phyloP scores from a whole-genome alignment of 2,888 invertebrate genomes.

The Xanthorhoe designata region DNA sequence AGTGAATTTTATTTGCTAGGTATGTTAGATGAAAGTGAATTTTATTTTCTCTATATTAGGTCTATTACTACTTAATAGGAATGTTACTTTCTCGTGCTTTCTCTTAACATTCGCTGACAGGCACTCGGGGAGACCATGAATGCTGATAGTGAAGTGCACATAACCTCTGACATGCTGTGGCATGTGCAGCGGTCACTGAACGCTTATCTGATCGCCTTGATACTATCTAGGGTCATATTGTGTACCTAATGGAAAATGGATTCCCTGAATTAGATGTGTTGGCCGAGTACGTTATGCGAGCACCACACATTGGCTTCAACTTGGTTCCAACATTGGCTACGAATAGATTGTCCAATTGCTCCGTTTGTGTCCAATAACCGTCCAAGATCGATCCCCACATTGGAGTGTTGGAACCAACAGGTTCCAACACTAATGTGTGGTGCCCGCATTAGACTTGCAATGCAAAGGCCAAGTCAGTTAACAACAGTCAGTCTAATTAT shows the following conservation, averaged over 20 bases:
- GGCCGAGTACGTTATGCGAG: background rate
- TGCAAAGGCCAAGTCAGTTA: no score
- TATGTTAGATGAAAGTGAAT: background rate
- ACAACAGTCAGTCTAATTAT: no score
- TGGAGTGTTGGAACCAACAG: no score
- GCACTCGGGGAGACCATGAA: conserved; percentile 34
- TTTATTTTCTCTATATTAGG: background rate
- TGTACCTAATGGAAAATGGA: conserved; percentile 2
- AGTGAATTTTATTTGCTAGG: background rate
- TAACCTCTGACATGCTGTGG: conserved; percentile 66
- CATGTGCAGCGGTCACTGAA: conserved; percentile 64
- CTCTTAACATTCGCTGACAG: conserved; percentile 36
- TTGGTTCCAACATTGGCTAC: no score
- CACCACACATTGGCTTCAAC: no score
- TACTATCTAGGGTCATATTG: background rate
- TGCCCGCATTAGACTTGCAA: no score
- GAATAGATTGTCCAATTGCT: no score
- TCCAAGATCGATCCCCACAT: no score
- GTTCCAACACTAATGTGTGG: no score
- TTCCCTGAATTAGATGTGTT: background rate
- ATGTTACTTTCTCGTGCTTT: conserved; percentile 17
- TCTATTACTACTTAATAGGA: background rate
- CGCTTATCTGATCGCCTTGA: conserved; percentile 58
- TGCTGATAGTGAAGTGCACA: conserved; percentile 23
- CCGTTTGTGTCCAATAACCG: no score